Percentiles rank a stretch among this genome's conserved stretches.
phyloP scores from a whole-genome alignment of 2,888 invertebrate species.

The Caenorhabditis becei region DNA sequence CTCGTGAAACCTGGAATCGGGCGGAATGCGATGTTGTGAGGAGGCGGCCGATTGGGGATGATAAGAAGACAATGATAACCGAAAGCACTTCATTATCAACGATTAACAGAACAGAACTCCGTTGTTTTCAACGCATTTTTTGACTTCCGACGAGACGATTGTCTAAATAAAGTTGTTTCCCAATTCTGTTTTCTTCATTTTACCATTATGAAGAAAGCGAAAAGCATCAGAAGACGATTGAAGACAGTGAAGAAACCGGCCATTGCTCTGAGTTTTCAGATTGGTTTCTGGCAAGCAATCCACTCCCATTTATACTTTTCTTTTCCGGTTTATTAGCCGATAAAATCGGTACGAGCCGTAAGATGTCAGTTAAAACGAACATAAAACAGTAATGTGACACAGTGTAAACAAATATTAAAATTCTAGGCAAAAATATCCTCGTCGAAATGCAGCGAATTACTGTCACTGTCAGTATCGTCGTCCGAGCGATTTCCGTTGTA shows the following conservation, averaged over 20 bases:
- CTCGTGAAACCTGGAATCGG: conserved; percentile 69
- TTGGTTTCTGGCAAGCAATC: not conserved
- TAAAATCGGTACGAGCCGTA: not conserved
- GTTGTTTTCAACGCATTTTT: conserved; percentile 27
- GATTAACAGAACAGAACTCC: conserved; percentile 35
- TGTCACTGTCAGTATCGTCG: not conserved
- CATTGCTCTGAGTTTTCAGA: conserved; percentile 4
- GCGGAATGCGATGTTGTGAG: conserved; percentile 65
- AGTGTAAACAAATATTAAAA: not conserved
- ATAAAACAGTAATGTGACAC: conserved; percentile 3
- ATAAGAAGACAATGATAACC: not conserved
- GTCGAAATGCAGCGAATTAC: not conserved
- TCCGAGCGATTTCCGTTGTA: not conserved
- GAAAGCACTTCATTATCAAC: not conserved
- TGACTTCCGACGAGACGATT: too few relatives aligned
- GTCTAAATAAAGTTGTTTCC: too few relatives aligned
- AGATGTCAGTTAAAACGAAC: not conserved
- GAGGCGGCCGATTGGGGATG: not conserved
- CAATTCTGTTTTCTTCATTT: not conserved
- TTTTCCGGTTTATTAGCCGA: not conserved
- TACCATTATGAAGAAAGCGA: conserved; percentile 8
- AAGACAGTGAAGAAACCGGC: not conserved
- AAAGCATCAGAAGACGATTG: not conserved
- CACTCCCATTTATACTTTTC: not conserved
- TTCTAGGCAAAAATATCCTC: not conserved